A percentile compares a stretch with the other conserved stretches of the same genome.
phyloP scores from a whole-genome alignment of 2,113 vertebrate genomes.

The Genyomyrus donnyi region DNA sequence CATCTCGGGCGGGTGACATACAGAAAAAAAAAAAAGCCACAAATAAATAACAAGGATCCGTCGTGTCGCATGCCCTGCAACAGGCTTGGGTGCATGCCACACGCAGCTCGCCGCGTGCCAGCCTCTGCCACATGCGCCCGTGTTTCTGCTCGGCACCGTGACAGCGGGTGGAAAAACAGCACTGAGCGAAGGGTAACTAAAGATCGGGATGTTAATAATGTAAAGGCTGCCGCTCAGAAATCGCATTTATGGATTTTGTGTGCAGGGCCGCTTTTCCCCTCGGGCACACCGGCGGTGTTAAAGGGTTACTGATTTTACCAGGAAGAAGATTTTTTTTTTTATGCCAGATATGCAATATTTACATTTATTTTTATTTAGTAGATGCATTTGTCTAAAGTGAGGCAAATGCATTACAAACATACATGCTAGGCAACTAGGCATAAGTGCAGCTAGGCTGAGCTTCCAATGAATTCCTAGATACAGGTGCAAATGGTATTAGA shows the following conservation, averaged over 20 bases:
- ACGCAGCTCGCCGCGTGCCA: conserved; percentile 48
- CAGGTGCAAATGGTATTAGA: background rate
- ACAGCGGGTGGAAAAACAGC: conserved; percentile 46
- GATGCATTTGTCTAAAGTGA: background rate
- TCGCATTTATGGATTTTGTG: background rate
- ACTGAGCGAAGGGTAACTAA: conserved; percentile 46
- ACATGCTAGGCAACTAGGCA: background rate
- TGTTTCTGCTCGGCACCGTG: conserved; percentile 37
- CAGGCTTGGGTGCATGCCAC: conserved; percentile 59
- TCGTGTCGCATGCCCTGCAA: conserved; percentile 53
- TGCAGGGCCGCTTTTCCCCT: background rate
- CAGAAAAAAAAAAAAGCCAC: conserved; percentile 45
- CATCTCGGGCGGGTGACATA: conserved; percentile 18
- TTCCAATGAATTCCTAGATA: background rate
- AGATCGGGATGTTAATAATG: conserved; percentile 37
- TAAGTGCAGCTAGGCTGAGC: background rate
- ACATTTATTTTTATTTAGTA: background rate
- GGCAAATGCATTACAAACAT: background rate
- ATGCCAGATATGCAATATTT: background rate
- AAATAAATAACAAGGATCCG: conserved; percentile 67
- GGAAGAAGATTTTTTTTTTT: background rate
- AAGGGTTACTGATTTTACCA: background rate
- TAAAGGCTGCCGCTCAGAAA: background rate
- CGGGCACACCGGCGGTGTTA: background rate
- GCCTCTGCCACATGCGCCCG: conserved; percentile 45